Evolutionary conservation across 2,888 invertebrate genomes (phyloP), one percentile per base, ranked within the genome.

Genomic region (Exephanes ischioxanthus): DNA sequence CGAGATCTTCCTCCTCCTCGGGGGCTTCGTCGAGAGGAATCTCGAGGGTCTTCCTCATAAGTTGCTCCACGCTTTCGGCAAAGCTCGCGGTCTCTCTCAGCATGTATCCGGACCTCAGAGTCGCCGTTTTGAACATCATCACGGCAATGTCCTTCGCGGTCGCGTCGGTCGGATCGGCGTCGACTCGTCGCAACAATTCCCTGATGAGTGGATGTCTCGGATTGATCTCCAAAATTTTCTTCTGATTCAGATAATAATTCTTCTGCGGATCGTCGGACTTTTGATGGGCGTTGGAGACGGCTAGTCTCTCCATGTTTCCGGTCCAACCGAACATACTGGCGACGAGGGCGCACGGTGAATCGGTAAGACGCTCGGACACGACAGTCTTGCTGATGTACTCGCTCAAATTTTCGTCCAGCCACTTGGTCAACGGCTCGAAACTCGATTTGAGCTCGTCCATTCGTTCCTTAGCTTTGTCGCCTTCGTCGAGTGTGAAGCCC

Each of bases 321-420:
- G 99, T 99, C 99, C 99, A 99, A 89, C 99, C 99, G 95, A 98
- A 99, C 95, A 98, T 97, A 84, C 98, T 97, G 88, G 99, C 99
- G 70, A 99, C 98, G 75, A 99, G 95, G 75, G 99, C 99, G 94
- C 99, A 99, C 0, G 99, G 99, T 7, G 99, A 99, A 91, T 97
- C 97, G 84, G 97, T 96, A 82, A 99, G 95, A 81, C 99, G 96
- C 90, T 99, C 98, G 2, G 99, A 99, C 33, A 99, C 95, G 76
- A 96, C 95, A 1, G 97, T 98, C 94, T 98, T 98, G 83, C 95
- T 95, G 88, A 97, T 95, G 93, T 96, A 95, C 85, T 97, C 97
- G 93, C 97, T 97, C 16, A 99, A 95, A 41, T 96, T 97, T 68
- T 98, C 98, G 89, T 96, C 96, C 88, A 99, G 95, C 99, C 99